Evolutionary conservation across 2,888 invertebrate species (phyloP).

Genomic region (Drosophila picticornis): DNA sequence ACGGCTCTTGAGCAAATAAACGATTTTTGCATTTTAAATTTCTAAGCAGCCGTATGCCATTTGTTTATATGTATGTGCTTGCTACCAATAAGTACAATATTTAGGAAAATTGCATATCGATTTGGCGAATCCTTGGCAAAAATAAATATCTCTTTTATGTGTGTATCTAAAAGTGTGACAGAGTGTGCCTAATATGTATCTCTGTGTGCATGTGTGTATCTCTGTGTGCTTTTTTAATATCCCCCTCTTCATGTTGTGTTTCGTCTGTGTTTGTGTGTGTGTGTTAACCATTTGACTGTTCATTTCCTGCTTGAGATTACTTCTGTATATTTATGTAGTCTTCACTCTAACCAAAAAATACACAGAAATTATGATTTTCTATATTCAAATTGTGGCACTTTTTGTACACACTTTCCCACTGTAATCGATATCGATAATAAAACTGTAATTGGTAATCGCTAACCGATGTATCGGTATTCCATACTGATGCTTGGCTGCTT

Average conservation of each 20-base stretch:
- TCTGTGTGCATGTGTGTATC: constrained; percentile 1
- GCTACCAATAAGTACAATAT: constrained; percentile 55
- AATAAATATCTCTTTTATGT: constrained; percentile 33
- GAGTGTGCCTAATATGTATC: constrained; percentile 19
- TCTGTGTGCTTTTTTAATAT: constrained; percentile 40
- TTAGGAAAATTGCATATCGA: constrained; percentile 73
- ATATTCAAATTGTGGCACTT: constrained; percentile 4
- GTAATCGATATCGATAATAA: not conserved
- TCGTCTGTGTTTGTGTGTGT: constrained; percentile 2
- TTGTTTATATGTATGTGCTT: constrained; percentile 11
- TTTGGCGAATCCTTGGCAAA: constrained; percentile 48
- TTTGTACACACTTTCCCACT: not conserved
- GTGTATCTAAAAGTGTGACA: constrained; percentile 32
- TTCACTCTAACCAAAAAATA: constrained; percentile 19
- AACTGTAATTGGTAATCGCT: too few species aligned
- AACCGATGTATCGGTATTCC: not conserved
- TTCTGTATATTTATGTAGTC: constrained; percentile 39
- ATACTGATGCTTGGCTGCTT: not conserved
- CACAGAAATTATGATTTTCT: constrained; percentile 31
- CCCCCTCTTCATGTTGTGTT: constrained; percentile 17
- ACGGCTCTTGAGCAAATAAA: constrained; percentile 77
- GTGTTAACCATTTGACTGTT: constrained; percentile 52
- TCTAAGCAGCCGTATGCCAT: constrained; percentile 54
- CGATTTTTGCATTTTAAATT: constrained; percentile 79
- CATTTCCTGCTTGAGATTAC: constrained; percentile 65